A percentile compares a stretch with the other conserved stretches of the same genome.
Conservation (phyloP, 2,113 vertebrate genomes). For the Antigone vipio region DNA sequence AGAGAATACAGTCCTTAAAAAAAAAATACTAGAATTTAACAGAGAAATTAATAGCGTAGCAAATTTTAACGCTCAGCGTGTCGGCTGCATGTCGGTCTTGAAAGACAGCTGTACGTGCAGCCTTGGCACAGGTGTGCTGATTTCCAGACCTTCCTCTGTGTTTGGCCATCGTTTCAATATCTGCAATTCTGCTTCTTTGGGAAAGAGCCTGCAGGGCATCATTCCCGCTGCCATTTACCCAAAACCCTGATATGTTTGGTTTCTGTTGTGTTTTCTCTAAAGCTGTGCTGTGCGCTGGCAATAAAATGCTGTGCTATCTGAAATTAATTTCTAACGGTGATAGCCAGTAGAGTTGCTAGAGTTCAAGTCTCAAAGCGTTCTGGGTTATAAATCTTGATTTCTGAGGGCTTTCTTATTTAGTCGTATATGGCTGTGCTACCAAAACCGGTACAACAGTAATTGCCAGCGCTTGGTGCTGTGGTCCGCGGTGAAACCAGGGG, state of each 20-base stretch:
- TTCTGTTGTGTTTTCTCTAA: background rate
- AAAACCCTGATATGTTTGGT: background rate
- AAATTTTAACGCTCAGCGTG: background rate
- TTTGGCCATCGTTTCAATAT: background rate
- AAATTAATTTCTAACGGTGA: background rate
- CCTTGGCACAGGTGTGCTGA: background rate
- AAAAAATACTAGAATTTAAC: background rate
- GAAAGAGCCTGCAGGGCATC: background rate
- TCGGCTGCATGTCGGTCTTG: background rate
- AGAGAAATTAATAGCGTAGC: conserved; percentile 17
- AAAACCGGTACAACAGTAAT: background rate
- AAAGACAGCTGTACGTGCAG: background rate
- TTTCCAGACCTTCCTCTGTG: background rate
- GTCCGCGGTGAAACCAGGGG: background rate
- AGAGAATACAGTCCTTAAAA: background rate
- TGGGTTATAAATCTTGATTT: background rate
- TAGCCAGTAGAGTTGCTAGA: background rate
- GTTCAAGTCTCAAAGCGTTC: fast-evolving
- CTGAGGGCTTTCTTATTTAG: background rate
- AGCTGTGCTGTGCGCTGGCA: background rate
- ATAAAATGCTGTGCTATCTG: background rate
- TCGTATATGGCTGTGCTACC: background rate
- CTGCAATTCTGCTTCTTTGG: background rate
- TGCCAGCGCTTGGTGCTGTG: background rate
- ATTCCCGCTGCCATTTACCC: background rate